Base-by-base conservation (phyloP, 2,888 invertebrate species). In the Hoplodrina ambigua region DNA sequence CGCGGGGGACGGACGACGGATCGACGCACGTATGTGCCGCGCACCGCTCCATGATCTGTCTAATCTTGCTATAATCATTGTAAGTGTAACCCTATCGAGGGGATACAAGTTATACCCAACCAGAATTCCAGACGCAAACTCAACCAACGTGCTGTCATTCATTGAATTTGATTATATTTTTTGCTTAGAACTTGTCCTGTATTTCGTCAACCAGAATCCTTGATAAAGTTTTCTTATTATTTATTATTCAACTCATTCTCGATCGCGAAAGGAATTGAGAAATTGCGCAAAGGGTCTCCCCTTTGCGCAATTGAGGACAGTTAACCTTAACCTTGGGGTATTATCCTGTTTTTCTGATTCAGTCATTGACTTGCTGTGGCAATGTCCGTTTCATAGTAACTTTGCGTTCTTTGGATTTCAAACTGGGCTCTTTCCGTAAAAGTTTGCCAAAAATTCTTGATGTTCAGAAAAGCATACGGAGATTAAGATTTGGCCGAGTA, bases 1-100 rank as follows among this genome's bases (percentile, higher is more conserved):
- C 81, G 90, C 90, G 91, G 85, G 90, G 79, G 74, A 79, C 91
- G 89, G 90, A 88, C 86, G 83, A 82, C 85, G 87, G 81, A 88
- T 86, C 88, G 90, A 89, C 84, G 85, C 87, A 87, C 83, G 86
- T 83, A 75, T 78, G 68, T 72, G 75, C 80, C 86, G 85, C 85
- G 83, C 86, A 84, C 85, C 81, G 85, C 82, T 75, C 66, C 68
- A 71, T 80, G 65, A 82, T 86, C 82, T 87, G 81, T 78, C 83
- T 86, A 85, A 90, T 88, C 87, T 87, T 85, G 72, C 82, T 81
- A 80, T 83, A 85, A 86, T 80, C 69, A 37, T 69, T 66, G 64
- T 80, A 69, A 69, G 46, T 44, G 11, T 46, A 46, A 46, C 46
- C 46, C 46, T 46, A 5, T 17, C 11, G 72, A 77, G 44, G 64